Evolutionary conservation across 1,140 invertebrate species (phyloP).

Genomic region (Carposina sasakii): DNA sequence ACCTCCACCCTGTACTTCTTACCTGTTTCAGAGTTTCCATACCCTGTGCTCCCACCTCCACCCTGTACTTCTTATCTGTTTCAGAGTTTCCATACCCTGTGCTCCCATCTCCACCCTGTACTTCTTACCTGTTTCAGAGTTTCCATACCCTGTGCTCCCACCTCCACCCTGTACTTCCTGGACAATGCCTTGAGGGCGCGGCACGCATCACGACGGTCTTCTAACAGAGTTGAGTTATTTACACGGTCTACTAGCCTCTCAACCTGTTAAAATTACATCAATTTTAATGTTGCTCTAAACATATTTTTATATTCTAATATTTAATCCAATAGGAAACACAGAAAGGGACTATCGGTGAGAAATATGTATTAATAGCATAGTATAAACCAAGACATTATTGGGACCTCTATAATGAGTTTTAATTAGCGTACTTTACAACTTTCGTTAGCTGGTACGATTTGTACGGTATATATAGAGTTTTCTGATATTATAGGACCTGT

Average conservation of each 20-base stretch:
- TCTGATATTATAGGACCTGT: too few relatives aligned
- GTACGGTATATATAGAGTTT: too few relatives aligned
- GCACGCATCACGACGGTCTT: constrained; percentile 97
- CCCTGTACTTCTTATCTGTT: constrained; percentile 88
- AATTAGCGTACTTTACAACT: too few relatives aligned
- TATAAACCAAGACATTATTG: too few relatives aligned
- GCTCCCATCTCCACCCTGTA: constrained; percentile 97
- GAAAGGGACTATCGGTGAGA: too few relatives aligned
- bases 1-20: constrained; percentile 96
- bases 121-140: constrained; percentile 84
- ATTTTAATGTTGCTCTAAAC: too few relatives aligned
- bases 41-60: constrained; percentile 96
- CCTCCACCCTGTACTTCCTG: constrained; percentile 93
- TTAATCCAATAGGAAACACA: too few relatives aligned
- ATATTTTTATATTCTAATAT: too few relatives aligned
- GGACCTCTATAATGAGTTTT: too few relatives aligned
- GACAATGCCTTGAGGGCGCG: constrained; percentile 95
- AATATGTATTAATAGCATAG: too few relatives aligned
- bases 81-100: constrained; percentile 92
- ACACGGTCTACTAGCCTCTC: constrained; percentile 94
- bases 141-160: constrained; percentile 96
- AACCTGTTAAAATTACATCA: constrained; percentile 79
- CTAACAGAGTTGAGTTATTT: constrained; percentile 91
- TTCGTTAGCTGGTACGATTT: too few relatives aligned
- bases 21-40: constrained; percentile 90